A percentile compares a stretch with the other conserved stretches of the same genome.
Evolutionary conservation across 37 sponge, comb jelly and placozoan genomes (phyloP).

Genomic region (Agelas oroides): DNA sequence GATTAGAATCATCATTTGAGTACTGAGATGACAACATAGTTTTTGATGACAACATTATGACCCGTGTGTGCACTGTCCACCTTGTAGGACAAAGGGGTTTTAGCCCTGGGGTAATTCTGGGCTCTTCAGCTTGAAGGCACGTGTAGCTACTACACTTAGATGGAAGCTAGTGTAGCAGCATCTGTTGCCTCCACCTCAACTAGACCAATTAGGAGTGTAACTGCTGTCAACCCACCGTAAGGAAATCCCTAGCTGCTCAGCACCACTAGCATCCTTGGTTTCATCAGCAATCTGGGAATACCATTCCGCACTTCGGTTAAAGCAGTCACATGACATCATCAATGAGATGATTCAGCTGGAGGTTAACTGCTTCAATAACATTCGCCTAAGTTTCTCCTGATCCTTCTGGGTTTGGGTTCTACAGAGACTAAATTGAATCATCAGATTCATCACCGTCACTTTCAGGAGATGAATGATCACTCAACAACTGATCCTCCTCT

Average conservation of each 20-base stretch:
- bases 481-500: too few relatives aligned
- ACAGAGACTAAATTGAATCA: too few relatives aligned
- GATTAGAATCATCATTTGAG: too few relatives aligned
- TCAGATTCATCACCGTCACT: too few relatives aligned
- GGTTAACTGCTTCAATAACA: conserved; percentile 36
- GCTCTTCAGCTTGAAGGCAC: conserved; percentile 36
- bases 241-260: conserved; percentile 44
- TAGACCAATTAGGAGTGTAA: conserved; percentile 34
- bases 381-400: conserved; percentile 14
- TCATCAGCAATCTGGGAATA: conserved; percentile 36
- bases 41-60: conserved; percentile 45
- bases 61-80: conserved; percentile 71
- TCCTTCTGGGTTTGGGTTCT: conserved; percentile 1
- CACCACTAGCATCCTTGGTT: conserved; percentile 27
- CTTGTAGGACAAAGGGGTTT: conserved; percentile 70
- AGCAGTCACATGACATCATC: conserved; percentile 6
- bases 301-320: neutral
- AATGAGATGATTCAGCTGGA: too few relatives aligned
- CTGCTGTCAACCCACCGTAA: conserved; percentile 31
- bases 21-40: conserved; percentile 51
- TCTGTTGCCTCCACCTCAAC: conserved; percentile 39
- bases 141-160: conserved; percentile 51
- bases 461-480: too few relatives aligned
- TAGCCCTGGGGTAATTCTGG: conserved; percentile 32
- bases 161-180: conserved; percentile 36